A percentile compares a stretch with the other conserved stretches of the same genome.
Evolutionary conservation across 2,797 vertebrate genomes (phyloP).

Genomic region (Vireo griseus): DNA sequence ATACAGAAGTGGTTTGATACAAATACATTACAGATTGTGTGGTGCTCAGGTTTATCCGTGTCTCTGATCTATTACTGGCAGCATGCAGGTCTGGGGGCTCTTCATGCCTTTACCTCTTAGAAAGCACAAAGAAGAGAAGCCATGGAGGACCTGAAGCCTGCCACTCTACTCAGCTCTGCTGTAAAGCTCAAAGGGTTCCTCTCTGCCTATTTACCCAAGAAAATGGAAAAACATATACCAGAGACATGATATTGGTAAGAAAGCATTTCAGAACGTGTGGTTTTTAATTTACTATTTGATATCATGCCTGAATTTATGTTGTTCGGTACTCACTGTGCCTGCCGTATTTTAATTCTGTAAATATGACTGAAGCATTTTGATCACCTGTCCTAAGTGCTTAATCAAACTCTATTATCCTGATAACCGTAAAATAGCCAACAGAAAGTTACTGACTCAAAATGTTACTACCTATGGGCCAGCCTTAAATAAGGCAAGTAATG

Average conservation of each 20-base stretch:
- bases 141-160: background rate
- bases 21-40: background rate
- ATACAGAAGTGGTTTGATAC: background rate
- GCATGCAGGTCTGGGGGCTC: background rate
- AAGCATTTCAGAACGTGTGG: background rate
- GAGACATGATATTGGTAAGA: background rate
- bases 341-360: conserved; percentile 63
- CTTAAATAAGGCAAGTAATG: conserved; percentile 59
- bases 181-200: background rate
- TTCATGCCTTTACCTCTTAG: fast-evolving
- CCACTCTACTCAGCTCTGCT: background rate
- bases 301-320: conserved; percentile 41
- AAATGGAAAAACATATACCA: background rate
- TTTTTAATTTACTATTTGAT: conserved; percentile 56
- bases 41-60: background rate
- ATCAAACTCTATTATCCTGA: conserved; percentile 71
- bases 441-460: conserved; percentile 45
- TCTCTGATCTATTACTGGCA: background rate
- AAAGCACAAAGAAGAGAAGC: background rate
- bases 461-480: conserved; percentile 21
- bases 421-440: conserved; percentile 53
- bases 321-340: conserved; percentile 9
- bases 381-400: conserved; percentile 66
- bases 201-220: background rate
- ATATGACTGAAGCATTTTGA: conserved; percentile 72